Evolutionary conservation across 2,113 vertebrate genomes (phyloP).

Genomic region (Caloenas nicobarica): DNA sequence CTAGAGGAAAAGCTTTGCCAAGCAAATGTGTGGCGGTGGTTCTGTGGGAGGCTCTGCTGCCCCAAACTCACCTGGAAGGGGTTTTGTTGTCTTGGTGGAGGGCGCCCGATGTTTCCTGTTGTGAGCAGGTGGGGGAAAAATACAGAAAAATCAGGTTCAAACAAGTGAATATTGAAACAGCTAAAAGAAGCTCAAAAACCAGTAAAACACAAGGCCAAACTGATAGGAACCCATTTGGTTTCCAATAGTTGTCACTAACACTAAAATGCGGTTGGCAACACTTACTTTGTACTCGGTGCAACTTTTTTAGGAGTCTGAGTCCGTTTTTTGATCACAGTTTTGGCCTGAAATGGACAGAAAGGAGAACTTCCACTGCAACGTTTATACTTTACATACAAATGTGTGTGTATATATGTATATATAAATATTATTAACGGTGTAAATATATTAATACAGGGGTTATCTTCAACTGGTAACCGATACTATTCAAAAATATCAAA

Average conservation of each 20-base stretch:
- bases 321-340: slow-evolving; percentile 51
- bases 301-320: slow-evolving; percentile 36
- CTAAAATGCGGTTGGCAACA: rapidly evolving
- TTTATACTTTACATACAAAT: not conserved
- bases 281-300: slow-evolving; percentile 55
- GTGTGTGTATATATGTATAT: too few species aligned
- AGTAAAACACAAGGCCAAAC: not conserved
- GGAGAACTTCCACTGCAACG: not conserved
- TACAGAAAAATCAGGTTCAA: not conserved
- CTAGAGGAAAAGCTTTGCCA: too few species aligned
- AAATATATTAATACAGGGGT: not conserved
- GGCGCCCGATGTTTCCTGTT: slow-evolving; percentile 51
- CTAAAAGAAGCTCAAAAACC: not conserved
- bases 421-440: not conserved
- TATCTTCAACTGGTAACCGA: not conserved
- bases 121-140: not conserved
- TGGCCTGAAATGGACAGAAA: slow-evolving; percentile 51
- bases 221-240: rapidly evolving
- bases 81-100: slow-evolving; percentile 22
- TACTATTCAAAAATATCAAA: not conserved
- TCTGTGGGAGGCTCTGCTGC: too few species aligned
- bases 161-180: not conserved
- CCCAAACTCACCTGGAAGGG: slow-evolving; percentile 37
- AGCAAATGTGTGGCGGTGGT: too few species aligned
- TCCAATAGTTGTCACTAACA: rapidly evolving